Evolutionary conservation across 2,113 vertebrate genomes (phyloP), one percentile per base, ranked within the genome.

Genomic region (Paramisgurnus dabryanus): DNA sequence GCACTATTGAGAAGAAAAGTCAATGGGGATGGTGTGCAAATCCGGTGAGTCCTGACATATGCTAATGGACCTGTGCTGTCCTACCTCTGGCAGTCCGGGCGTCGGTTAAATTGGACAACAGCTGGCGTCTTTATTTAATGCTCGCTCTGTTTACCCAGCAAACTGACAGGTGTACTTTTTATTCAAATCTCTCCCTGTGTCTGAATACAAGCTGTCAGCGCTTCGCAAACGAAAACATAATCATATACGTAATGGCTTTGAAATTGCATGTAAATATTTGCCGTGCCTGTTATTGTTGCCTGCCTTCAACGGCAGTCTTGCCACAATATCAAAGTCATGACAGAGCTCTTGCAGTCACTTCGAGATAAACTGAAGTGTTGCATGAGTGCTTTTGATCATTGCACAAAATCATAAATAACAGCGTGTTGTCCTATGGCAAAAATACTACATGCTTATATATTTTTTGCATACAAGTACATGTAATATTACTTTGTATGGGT

Each of bases 181-280:
- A 72, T 86, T 82, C 80, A 81, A 40, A 71, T 76, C 61, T 43
- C 79, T 85, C 82, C 79, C 58, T 78, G 77, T 87, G 74, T 84
- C 83, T 86, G 84, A 90, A 89, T 86, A 84, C 84, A 89, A 90
- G 89, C 90, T 85, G 91, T 86, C 87, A 83, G 83, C 79, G 87
- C 87, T 85, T 43, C 60, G 86, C 87, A 90, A 93, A 92, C 88
- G 87, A 82, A 81, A 86, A 88, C 87, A 90, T 86, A 90, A 89
- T 92, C 86, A 86, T 87, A 86, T 87, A 89, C 89, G 89, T 90
- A 89, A 89, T 89, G 88, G 86, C 85, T 87, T 87, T 83, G 86
- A 90, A 92, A 89, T 88, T 47, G 84, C 68, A 84, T 88, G 89
- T 89, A 90, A 91, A 92, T 93, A 93, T 93, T 92, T 92, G 86